Evolutionary conservation across 2,888 invertebrate genomes (phyloP), one percentile per base, ranked within the genome.

Genomic region (Eudemis profundana): DNA sequence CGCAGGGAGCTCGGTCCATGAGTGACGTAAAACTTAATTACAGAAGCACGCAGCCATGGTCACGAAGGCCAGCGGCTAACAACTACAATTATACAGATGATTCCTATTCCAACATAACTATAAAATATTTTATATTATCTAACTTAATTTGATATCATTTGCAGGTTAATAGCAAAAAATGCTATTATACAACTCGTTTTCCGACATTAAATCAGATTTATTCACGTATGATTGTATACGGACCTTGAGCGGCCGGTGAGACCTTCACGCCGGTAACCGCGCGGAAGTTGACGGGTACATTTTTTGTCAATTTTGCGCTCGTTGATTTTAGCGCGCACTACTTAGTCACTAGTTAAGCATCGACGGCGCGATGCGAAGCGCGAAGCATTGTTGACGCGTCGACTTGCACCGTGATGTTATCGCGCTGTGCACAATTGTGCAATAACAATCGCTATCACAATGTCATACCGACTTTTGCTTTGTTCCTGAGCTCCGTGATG

Each of bases 191-290:
- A 78, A 85, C 85, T 84, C 78, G 87, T 87, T 89, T 86, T 86
- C 81, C 75, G 78, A 81, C 79, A 82, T 86, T 86, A 90, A 89
- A 84, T 89, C 78, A 79, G 86, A 87, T 89, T 89, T 88, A 89
- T 88, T 86, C 85, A 86, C 82, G 86, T 90, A 90, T 87, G 89
- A 89, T 87, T 89, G 88, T 91, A 86, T 86, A 84, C 86, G 84
- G 88, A 92, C 91, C 91, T 91, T 92, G 91, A 90, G 88, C 85
- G 79, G 83, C 82, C 81, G 84, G 85, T 82, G 86, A 90, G 91
- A 90, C 91, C 91, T 91, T 91, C 90, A 86, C 88, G 89, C 83
- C 84, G 80, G 91, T 92, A 90, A 91, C 91, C 85, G 91, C 90
- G 91, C 91, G 91, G 91, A 92, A 92, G 90, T 90, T 82, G 89